Conservation (phyloP, 2,797 vertebrate species). For the Pogoniulus pusillus region DNA sequence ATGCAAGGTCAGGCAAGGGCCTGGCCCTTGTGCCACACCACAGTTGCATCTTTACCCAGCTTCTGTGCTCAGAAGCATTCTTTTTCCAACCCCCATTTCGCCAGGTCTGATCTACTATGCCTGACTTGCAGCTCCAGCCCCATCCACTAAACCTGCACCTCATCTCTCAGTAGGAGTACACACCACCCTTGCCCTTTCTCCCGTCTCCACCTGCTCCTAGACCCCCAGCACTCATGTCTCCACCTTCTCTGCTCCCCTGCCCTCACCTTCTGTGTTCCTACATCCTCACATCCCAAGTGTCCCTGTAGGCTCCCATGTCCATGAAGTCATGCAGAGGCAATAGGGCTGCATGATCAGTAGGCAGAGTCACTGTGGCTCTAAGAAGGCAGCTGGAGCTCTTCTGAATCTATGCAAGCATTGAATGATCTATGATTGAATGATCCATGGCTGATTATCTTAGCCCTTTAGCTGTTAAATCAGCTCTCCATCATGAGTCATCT, state of each 20-base stretch:
- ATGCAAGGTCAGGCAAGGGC: neutral
- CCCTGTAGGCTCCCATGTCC: fast-evolving
- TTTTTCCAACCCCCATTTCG: neutral
- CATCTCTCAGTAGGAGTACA: neutral
- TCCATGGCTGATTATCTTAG: neutral
- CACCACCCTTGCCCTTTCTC: neutral
- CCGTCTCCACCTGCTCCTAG: fast-evolving
- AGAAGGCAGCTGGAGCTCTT: neutral
- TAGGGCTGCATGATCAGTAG: neutral
- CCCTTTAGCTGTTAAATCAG: neutral
- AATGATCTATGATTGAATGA: neutral
- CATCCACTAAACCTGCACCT: neutral
- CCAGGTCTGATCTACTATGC: neutral
- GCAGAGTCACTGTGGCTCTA: neutral
- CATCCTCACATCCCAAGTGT: neutral
- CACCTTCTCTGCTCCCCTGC: neutral
- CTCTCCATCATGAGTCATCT: neutral
- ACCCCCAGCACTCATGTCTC: neutral
- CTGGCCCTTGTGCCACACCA: neutral
- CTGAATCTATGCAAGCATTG: neutral
- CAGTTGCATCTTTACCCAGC: neutral
- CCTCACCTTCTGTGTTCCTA: neutral
- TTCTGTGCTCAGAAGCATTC: neutral
- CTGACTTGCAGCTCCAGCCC: neutral
- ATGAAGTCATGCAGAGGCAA: fast-evolving